A percentile compares a stretch with the other conserved stretches of the same genome.
Evolutionary conservation across 2,888 invertebrate genomes (phyloP).

Genomic region (Odontomyia ornata): DNA sequence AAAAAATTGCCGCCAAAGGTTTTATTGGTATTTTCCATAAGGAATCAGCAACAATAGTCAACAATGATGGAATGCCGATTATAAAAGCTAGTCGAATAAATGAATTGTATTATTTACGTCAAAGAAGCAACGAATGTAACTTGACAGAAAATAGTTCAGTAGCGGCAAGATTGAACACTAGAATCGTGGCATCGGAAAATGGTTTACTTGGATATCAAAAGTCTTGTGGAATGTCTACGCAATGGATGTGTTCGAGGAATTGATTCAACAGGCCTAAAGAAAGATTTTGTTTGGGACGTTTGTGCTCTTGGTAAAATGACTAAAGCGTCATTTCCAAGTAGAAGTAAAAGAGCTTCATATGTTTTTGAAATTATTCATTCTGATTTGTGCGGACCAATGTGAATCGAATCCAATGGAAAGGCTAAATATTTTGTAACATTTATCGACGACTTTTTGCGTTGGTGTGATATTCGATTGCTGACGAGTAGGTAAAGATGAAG

Average conservation of each 20-base stretch:
- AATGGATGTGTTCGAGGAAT: no score
- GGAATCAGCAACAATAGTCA: background rate
- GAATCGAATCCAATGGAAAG: no score
- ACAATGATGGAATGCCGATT: background rate
- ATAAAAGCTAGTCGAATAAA: no score
- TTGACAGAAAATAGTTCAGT: background rate
- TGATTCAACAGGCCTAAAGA: no score
- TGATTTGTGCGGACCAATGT: no score
- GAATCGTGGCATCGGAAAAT: background rate
- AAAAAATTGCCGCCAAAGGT: background rate
- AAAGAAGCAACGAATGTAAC: no score
- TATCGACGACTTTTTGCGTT: background rate
- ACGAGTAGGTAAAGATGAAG: no score
- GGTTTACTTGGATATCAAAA: background rate
- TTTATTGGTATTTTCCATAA: constrained; percentile 28
- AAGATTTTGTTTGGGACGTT: no score
- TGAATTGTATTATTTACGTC: no score
- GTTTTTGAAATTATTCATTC: background rate
- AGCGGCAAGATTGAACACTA: background rate
- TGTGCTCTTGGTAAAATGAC: no score
- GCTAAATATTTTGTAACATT: no score
- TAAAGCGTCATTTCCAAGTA: background rate
- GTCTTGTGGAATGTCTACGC: no score
- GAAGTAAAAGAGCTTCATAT: background rate
- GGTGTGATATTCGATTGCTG: constrained; percentile 30